A percentile compares a stretch with the other conserved stretches of the same genome.
phyloP scores from a whole-genome alignment of 1,140 invertebrate genomes.

The Platyscapa corneri region DNA sequence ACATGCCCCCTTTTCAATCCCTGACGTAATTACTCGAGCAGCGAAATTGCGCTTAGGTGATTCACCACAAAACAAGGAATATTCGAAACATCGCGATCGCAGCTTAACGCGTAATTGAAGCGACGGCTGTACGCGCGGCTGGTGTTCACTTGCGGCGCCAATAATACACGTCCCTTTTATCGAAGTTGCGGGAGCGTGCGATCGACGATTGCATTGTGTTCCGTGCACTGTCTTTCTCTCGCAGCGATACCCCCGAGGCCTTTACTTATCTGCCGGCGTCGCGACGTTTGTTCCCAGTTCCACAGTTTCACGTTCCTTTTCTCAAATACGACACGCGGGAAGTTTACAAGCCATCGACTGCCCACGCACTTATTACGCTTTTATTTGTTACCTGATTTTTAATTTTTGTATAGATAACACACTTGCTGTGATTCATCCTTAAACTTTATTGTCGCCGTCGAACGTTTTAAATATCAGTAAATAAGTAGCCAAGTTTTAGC shows the following conservation, averaged over 20 bases:
- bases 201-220: background rate
- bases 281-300: background rate
- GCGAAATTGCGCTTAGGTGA: background rate
- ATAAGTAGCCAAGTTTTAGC: no score
- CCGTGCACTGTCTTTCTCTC: background rate
- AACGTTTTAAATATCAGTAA: no score
- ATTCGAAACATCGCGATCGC: background rate
- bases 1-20: background rate
- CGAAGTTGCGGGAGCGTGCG: background rate
- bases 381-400: background rate
- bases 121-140: background rate
- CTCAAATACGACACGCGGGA: background rate
- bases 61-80: background rate
- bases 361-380: background rate
- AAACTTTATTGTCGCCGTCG: no score
- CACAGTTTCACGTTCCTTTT: background rate
- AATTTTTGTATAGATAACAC: no score
- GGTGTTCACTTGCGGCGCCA: no score
- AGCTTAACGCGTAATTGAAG: background rate
- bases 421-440: no score
- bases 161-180: background rate
- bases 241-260: background rate
- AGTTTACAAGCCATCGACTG: background rate
- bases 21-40: background rate
- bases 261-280: background rate